Conservation (phyloP, 2,113 vertebrate genomes). For the Cottus gobio region DNA sequence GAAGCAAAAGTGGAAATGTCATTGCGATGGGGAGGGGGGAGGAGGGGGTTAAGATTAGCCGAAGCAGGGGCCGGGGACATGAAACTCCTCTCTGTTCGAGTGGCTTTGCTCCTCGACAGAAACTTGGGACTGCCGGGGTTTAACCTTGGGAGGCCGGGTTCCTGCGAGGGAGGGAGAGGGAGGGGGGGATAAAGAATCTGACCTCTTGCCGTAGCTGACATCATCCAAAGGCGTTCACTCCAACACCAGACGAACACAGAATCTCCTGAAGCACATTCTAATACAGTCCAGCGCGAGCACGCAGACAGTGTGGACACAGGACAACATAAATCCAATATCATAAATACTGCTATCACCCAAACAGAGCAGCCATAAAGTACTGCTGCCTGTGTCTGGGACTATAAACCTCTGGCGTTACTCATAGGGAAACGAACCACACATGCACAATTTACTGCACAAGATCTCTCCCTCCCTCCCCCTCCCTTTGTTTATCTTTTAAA, state of each 20-base stretch:
- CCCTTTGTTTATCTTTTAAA: conserved; percentile 83
- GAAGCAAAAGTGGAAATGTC: conserved; percentile 83
- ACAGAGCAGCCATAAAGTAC: conserved; percentile 77
- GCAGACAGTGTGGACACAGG: conserved; percentile 63
- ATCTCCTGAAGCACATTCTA: conserved; percentile 66
- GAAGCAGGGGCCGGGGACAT: conserved; percentile 70
- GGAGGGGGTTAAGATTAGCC: conserved; percentile 79
- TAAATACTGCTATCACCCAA: conserved; percentile 81
- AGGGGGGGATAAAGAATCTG: conserved; percentile 50
- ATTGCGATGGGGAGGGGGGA: conserved; percentile 47
- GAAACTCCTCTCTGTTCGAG: conserved; percentile 71
- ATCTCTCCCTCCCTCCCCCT: conserved; percentile 35
- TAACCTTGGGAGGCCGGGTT: conserved; percentile 69
- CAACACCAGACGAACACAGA: conserved; percentile 60
- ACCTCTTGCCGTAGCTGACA: conserved; percentile 56
- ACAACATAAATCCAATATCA: conserved; percentile 79
- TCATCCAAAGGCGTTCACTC: conserved; percentile 54
- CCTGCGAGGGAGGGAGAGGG: conserved; percentile 7
- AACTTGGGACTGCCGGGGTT: conserved; percentile 65
- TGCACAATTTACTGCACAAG: conserved; percentile 76
- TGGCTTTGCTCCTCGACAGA: conserved; percentile 64
- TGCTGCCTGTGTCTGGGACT: conserved; percentile 75
- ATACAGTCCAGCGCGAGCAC: conserved; percentile 55
- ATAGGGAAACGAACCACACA: conserved; percentile 76
- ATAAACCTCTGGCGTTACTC: conserved; percentile 81